Evolutionary conservation across 2,113 vertebrate genomes (phyloP).

Genomic region (Rhabdomys dilectus): DNA sequence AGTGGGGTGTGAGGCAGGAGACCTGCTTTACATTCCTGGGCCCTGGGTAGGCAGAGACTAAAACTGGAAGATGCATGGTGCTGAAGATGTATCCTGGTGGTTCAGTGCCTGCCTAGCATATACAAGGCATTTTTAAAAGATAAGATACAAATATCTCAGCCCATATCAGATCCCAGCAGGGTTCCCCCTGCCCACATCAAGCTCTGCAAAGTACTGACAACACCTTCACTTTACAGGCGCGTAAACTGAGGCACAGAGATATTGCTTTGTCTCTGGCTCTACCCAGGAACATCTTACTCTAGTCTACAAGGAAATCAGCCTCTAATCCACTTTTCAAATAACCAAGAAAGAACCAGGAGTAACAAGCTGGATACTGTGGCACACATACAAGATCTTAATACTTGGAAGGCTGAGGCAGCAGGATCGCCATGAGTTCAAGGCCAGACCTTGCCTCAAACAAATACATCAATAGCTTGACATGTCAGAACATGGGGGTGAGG

Average conservation of each 20-base stretch:
- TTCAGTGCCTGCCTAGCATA: neutral
- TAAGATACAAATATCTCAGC: neutral
- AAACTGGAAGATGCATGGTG: neutral
- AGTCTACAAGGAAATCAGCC: neutral
- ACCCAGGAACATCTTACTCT: slow-evolving; percentile 5
- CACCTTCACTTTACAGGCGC: neutral
- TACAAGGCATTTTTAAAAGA: neutral
- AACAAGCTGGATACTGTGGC: too few relatives aligned
- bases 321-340: neutral
- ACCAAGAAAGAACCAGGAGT: neutral
- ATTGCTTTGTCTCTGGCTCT: neutral
- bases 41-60: rapidly evolving
- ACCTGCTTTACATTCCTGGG: neutral
- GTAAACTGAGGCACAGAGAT: slow-evolving; percentile 26
- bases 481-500: neutral
- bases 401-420: neutral
- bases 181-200: neutral
- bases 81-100: neutral
- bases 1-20: neutral
- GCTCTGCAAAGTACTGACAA: neutral
- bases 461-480: neutral
- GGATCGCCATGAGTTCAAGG: neutral
- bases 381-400: too few relatives aligned
- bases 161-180: neutral
- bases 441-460: neutral